Evolutionary conservation across 2,888 invertebrate species (phyloP), one percentile per base, ranked within the genome.

Genomic region (Aleiodes testaceus): DNA sequence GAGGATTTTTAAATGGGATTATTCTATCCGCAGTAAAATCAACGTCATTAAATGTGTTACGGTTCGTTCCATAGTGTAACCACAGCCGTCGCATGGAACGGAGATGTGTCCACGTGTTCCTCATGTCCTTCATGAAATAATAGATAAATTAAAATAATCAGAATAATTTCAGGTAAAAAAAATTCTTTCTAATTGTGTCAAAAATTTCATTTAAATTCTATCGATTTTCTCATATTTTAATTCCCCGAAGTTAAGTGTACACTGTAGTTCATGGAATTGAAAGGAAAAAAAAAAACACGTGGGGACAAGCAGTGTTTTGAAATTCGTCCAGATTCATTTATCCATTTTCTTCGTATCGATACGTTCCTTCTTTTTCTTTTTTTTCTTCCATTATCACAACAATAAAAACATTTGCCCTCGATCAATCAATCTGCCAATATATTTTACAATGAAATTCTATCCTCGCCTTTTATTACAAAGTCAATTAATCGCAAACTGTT

Each of bases 61-160:
- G 80, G 72, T 80, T 77, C 77, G 83, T 84, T 83, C 83, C 83
- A 77, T 81, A 53, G 77, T 77, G 72, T 82, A 82, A 78, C 73
- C 79, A 77, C 78, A 78, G 79, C 81, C 82, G 82, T 84, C 84
- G 82, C 81, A 80, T 74, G 80, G 79, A 82, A 83, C 79, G 79
- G 26, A 36, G 55, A 55, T 55, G 14, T 14, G 14, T 55, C 55
- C 36, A 55, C 30, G 55, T 55, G 55, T 55, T 30, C 55, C 26
- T 55, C 55, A 55, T 59, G 30, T 45, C 22, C 45, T 36, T 20
- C 44, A 53, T 67, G 42, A 45, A 26, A 42, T 20, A 52, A 52
- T n/a, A n/a, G n/a, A n/a, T 7, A 53, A 53, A 20, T 18, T 20
- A 11, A 64, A 16, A 64, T n/a, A n/a, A n/a, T n/a, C n/a, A n/a